These are phyloP conservation scores for Phalacrocorax pelagicus DNA, from an alignment of 2,113 vertebrate species.

Conservation along the genomic window DNA sequence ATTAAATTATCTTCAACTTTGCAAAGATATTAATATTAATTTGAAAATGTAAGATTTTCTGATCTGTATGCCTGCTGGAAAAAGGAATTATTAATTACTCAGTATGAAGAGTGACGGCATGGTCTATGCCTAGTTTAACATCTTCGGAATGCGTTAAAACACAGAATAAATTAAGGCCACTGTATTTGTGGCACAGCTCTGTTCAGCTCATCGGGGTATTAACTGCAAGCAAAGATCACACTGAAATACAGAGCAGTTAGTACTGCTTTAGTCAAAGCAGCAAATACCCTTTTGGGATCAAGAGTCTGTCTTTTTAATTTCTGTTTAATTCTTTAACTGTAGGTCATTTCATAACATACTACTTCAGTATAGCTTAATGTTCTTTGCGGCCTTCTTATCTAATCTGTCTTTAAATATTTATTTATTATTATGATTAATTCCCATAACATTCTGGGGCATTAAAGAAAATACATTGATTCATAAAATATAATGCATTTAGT, in stretches of 20 bases:
- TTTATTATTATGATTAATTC: no score
- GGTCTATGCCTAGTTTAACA: neutral
- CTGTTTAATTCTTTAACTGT: neutral
- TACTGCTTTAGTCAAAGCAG: neutral
- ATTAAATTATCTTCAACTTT: neutral
- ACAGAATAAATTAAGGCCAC: neutral
- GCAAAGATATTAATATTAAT: neutral
- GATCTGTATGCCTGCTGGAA: neutral
- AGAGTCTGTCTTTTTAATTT: neutral
- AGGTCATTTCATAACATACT: neutral
- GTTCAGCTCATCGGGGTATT: neutral
- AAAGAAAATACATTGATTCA: neutral
- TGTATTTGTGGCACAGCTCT: neutral
- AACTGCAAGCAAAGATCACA: neutral
- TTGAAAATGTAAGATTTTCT: neutral
- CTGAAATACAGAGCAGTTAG: neutral
- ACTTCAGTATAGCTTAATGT: neutral
- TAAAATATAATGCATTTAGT: neutral
- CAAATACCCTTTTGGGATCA: neutral
- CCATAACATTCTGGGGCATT: neutral
- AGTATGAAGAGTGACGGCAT: neutral
- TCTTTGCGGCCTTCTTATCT: neutral
- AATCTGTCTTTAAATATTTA: neutral
- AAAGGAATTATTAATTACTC: neutral
- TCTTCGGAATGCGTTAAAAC: neutral